Evolutionary conservation across 2,113 vertebrate species (phyloP).

Genomic region (Megaceryle maxima): DNA sequence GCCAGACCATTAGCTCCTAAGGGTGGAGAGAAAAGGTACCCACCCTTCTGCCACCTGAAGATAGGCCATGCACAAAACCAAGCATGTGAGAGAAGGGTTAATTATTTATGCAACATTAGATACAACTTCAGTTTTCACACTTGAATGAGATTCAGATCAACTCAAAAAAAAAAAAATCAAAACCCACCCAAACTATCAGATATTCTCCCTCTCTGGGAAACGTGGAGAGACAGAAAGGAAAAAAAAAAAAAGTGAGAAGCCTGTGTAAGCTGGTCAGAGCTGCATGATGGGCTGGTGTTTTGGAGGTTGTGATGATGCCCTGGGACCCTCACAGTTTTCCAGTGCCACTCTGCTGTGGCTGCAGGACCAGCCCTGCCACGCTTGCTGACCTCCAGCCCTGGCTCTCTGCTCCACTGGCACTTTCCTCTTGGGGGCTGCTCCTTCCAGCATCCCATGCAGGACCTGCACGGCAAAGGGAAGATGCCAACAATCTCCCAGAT

Average conservation of each 20-base stretch:
- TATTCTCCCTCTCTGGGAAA: background rate
- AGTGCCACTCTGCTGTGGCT: background rate
- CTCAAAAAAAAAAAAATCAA: background rate
- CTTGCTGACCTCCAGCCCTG: background rate
- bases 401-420: rapidly evolving
- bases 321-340: background rate
- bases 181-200: background rate
- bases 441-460: rapidly evolving
- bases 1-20: background rate
- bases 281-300: background rate
- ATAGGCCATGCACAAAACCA: rapidly evolving
- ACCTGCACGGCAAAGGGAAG: background rate
- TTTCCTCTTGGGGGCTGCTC: rapidly evolving
- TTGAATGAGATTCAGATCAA: background rate
- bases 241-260: background rate
- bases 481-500: background rate
- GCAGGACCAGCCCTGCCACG: rapidly evolving
- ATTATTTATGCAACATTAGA: background rate
- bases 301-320: rapidly evolving
- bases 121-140: background rate
- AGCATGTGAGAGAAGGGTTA: background rate
- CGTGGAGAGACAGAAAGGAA: too few relatives aligned
- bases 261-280: rapidly evolving
- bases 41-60: background rate
- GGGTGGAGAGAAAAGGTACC: background rate